phyloP scores from a whole-genome alignment of 1,140 invertebrate species.

The Acarapis woodi region DNA sequence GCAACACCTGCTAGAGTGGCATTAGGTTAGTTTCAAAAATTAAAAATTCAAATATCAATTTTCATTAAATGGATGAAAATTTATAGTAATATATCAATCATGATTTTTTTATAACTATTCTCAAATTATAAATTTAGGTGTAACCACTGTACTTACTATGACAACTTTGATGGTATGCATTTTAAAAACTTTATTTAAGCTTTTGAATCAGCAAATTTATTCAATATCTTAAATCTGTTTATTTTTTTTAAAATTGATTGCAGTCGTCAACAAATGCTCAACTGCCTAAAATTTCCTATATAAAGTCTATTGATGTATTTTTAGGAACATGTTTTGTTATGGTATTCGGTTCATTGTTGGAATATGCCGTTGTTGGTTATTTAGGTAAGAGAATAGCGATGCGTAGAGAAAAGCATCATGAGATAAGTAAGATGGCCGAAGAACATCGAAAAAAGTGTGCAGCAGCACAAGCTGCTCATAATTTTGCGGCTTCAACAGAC shows the following conservation, averaged over 20 bases:
- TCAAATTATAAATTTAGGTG: too few species aligned
- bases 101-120: too few species aligned
- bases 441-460: slow-evolving; percentile 23
- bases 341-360: slow-evolving; percentile 16
- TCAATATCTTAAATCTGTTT: too few species aligned
- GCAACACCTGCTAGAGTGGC: slow-evolving; percentile 85
- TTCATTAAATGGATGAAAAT: too few species aligned
- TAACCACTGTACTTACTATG: slow-evolving; percentile 23
- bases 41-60: too few species aligned
- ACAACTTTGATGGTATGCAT: slow-evolving; percentile 23
- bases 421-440: slow-evolving; percentile 59
- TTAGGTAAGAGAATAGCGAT: slow-evolving; percentile 82
- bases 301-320: slow-evolving; percentile 61
- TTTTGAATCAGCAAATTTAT: too few species aligned
- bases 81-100: too few species aligned
- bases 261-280: slow-evolving; percentile 23
- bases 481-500: slow-evolving; percentile 5
- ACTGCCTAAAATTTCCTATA: slow-evolving; percentile 21
- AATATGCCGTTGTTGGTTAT: slow-evolving; percentile 76
- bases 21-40: too few species aligned
- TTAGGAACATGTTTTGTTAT: slow-evolving; percentile 27
- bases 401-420: slow-evolving; percentile 58
- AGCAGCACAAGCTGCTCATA: slow-evolving; percentile 9
- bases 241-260: too few species aligned
- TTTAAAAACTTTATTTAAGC: too few species aligned